phyloP scores from a whole-genome alignment of 2,797 vertebrate genomes.

The Thripadectes ignobilis region DNA sequence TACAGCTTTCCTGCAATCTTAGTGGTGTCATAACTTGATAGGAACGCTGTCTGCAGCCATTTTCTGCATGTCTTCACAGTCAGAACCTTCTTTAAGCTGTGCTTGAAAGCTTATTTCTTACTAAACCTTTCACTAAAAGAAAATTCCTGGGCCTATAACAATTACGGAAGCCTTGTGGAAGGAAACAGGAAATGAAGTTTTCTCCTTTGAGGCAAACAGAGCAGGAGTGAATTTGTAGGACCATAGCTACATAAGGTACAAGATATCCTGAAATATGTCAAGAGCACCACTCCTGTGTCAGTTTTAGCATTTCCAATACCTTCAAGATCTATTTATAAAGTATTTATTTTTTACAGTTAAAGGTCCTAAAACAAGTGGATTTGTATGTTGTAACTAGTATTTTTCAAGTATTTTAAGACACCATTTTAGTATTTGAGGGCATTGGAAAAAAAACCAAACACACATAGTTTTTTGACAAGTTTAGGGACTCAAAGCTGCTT shows the following conservation, averaged over 20 bases:
- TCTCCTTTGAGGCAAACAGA: not conserved
- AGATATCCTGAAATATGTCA: not conserved
- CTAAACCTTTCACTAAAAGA: not conserved
- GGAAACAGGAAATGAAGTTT: not conserved
- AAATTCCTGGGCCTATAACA: not conserved
- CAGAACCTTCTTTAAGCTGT: not conserved
- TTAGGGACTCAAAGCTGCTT: constrained; percentile 19
- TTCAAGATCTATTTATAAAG: not conserved
- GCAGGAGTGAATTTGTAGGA: not conserved
- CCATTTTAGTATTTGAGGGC: constrained; percentile 8
- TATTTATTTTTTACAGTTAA: not conserved
- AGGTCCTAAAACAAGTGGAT: not conserved
- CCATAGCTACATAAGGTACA: accelerated
- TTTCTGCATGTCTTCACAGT: not conserved
- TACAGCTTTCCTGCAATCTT: not conserved
- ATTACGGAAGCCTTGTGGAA: not conserved
- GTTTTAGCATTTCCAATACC: not conserved
- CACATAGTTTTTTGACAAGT: constrained; percentile 3
- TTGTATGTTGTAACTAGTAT: not conserved
- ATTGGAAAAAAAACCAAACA: not conserved
- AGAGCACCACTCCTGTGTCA: not conserved
- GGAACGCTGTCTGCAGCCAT: not conserved
- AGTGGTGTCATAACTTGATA: not conserved
- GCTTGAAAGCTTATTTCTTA: not conserved
- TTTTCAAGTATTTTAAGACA: constrained; percentile 4